phyloP scores from a whole-genome alignment of 1,140 invertebrate genomes.

The Mercenaria mercenaria region DNA sequence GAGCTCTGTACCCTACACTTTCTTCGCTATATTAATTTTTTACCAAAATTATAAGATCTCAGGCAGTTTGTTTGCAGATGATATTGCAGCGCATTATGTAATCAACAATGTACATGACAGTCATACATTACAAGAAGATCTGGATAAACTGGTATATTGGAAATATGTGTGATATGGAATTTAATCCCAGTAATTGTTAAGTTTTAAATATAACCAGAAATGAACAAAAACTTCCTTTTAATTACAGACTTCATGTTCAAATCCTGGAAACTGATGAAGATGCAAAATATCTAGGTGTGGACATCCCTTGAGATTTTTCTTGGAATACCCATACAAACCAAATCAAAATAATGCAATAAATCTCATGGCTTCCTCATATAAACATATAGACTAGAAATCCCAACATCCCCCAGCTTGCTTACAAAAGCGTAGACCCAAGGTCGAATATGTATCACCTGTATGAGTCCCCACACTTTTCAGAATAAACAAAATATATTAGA shows the following conservation, averaged over 20 bases:
- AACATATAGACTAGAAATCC: neutral
- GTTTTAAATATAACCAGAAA: slow-evolving; percentile 44
- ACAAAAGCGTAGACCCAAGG: neutral
- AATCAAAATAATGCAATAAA: neutral
- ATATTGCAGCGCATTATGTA: slow-evolving; percentile 1
- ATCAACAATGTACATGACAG: slow-evolving; percentile 20
- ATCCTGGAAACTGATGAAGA: neutral
- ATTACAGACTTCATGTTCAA: slow-evolving; percentile 39
- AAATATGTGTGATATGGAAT: slow-evolving; percentile 33
- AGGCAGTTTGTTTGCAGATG: slow-evolving; percentile 22
- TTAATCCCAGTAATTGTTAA: slow-evolving; percentile 46
- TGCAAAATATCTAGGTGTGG: slow-evolving; percentile 10
- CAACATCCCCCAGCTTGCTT: neutral
- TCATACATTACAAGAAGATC: slow-evolving; percentile 55
- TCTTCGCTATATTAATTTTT: no score
- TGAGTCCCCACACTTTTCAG: neutral
- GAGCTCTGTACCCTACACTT: no score
- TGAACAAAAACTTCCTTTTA: slow-evolving; percentile 36
- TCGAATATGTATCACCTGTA: neutral
- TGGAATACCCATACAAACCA: neutral
- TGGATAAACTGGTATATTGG: slow-evolving; percentile 33
- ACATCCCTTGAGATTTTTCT: neutral
- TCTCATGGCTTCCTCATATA: neutral
- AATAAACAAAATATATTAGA: no score
- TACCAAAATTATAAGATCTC: no score